Conservation (phyloP, 2,113 vertebrate species). For the Parotia lawesii region DNA sequence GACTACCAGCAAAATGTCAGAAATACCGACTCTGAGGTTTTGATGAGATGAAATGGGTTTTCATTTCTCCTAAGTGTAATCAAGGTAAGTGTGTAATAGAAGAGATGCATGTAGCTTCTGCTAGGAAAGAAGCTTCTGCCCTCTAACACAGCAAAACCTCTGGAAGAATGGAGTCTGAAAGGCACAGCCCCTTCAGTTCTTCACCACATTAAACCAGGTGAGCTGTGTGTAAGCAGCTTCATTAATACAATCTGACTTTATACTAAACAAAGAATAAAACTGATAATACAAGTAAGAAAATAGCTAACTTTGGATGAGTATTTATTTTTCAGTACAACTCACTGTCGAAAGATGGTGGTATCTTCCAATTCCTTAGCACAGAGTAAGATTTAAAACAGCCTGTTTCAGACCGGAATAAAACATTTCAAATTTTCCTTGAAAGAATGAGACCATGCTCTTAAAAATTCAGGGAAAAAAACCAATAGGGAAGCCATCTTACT, state of each 20-base stretch:
- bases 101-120: background rate
- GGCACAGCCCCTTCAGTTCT: background rate
- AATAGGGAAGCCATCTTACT: constrained; percentile 74
- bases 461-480: background rate
- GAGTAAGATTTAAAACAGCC: background rate
- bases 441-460: background rate
- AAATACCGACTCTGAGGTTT: background rate
- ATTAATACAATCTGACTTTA: background rate
- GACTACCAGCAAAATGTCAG: background rate
- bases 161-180: background rate
- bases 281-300: background rate
- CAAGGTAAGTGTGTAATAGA: accelerated
- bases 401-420: background rate
- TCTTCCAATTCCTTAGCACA: background rate
- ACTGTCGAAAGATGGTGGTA: background rate
- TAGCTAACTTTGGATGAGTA: background rate
- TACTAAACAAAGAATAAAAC: background rate
- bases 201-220: background rate
- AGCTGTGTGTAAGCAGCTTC: background rate
- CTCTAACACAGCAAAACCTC: background rate
- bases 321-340: background rate
- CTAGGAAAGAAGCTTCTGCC: background rate
- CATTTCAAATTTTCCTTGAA: background rate
- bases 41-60: background rate
- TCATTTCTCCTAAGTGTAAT: background rate